Base-by-base conservation (phyloP, 2,797 vertebrate genomes). In the Triplophysa yarkandensis region DNA sequence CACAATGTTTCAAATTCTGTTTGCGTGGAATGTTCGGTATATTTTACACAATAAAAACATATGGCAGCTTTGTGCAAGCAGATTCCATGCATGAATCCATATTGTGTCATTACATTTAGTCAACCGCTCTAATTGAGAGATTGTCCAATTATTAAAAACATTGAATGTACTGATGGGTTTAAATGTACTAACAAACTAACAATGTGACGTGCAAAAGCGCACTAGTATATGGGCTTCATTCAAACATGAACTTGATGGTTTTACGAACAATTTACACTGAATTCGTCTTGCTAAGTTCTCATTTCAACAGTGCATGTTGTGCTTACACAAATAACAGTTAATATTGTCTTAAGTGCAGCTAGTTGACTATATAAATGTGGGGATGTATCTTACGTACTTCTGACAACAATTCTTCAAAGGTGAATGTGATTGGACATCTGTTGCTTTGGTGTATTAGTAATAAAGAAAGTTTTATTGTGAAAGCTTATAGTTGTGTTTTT, bases 91-190 rank as follows among this genome's bases (percentile, higher is more conserved):
- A 71, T 74, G 50, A 64, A 69, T 54, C 57, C 36, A 73, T 39
- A 41, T 39, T 9, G 50, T 61, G 74, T 25, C 43, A 52, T 63
- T 32, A 13, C 39, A 10, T 68, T 34, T n/a, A 17, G 23, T 36
- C 27, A 25, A 46, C 16, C 6, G 32, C 52, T 3, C 54, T 73
- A 44, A 68, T 71, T 32, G 58, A 84, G 75, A 62, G 80, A 73
- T 68, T 77, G 81, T 88, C 85, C 85, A 86, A 80, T 74, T 84
- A 72, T 83, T 60, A 85, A 74, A 19, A 57, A 50, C 83, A 81
- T 71, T 67, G 84, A 88, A 86, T 87, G 83, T 88, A 84, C 66
- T 74, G 39, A 85, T 68, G 63, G 32, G 66, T 71, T 55, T 67
- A 39, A 39, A 77, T 76, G 79, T 78, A 39, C 50, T 62, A 9